These are phyloP conservation scores for Tanypteryx hageni DNA, from an alignment of 2,888 invertebrate species.

Conservation along the genomic window DNA sequence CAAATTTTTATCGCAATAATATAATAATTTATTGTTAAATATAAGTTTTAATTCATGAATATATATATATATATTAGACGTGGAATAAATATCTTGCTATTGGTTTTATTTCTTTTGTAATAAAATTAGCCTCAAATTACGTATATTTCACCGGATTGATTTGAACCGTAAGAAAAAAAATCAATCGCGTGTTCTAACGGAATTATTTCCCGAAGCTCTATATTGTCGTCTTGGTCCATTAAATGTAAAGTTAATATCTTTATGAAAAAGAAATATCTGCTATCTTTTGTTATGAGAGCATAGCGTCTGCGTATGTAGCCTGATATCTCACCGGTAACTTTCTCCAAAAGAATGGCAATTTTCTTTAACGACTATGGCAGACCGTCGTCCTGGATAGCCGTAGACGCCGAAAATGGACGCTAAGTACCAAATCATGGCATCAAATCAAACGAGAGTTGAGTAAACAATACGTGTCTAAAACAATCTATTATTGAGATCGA, in stretches of 20 bases:
- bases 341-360: neutral
- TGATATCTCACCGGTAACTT: conserved; percentile 23
- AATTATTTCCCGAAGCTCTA: too few relatives aligned
- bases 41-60: too few relatives aligned
- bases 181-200: too few relatives aligned
- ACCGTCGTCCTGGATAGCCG: neutral
- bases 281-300: neutral
- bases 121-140: too few relatives aligned
- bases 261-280: neutral
- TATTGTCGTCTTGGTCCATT: neutral
- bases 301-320: neutral
- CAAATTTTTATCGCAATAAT: too few relatives aligned
- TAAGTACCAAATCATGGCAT: neutral
- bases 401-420: conserved; percentile 36
- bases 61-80: too few relatives aligned
- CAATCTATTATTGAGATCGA: conserved; percentile 42
- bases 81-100: too few relatives aligned
- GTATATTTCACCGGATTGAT: too few relatives aligned
- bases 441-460: neutral
- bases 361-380: neutral
- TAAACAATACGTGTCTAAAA: neutral
- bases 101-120: too few relatives aligned
- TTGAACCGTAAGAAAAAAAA: too few relatives aligned
- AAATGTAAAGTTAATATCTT: neutral
- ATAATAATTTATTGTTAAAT: too few relatives aligned